phyloP scores from a whole-genome alignment of 2,797 vertebrate genomes.

The Halcyon leucocephala region DNA sequence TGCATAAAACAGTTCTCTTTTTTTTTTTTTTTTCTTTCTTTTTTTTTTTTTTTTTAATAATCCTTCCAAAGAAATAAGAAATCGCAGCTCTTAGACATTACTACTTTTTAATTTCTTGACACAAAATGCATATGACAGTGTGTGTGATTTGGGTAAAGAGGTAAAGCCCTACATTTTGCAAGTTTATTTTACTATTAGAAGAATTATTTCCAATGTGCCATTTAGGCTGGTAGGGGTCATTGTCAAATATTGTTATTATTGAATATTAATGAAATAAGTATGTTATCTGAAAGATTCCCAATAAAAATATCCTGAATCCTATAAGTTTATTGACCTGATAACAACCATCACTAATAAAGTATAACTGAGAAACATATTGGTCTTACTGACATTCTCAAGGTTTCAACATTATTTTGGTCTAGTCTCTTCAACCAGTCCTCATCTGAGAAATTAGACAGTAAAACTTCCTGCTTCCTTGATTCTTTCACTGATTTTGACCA shows the following conservation, averaged over 20 bases:
- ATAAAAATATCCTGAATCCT: constrained; percentile 5
- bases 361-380: background rate
- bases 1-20: constrained; percentile 8
- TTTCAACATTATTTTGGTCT: background rate
- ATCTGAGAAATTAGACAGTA: background rate
- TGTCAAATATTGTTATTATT: background rate
- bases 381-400: background rate
- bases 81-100: constrained; percentile 3
- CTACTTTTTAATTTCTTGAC: constrained; percentile 31
- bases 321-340: constrained; percentile 5
- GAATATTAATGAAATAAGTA: background rate
- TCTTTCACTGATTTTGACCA: background rate
- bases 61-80: constrained; percentile 31
- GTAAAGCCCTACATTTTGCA: constrained; percentile 49
- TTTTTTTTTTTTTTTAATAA: constrained; percentile 32
- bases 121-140: background rate
- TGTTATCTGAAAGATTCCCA: background rate
- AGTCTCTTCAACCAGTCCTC: background rate
- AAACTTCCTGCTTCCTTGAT: background rate
- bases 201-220: constrained; percentile 47
- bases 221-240: background rate
- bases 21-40: constrained; percentile 51
- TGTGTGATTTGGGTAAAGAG: constrained; percentile 54
- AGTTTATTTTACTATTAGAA: constrained; percentile 51
- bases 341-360: background rate